Conservation (phyloP, 2,888 invertebrate genomes). For the Drosophila putrida region DNA sequence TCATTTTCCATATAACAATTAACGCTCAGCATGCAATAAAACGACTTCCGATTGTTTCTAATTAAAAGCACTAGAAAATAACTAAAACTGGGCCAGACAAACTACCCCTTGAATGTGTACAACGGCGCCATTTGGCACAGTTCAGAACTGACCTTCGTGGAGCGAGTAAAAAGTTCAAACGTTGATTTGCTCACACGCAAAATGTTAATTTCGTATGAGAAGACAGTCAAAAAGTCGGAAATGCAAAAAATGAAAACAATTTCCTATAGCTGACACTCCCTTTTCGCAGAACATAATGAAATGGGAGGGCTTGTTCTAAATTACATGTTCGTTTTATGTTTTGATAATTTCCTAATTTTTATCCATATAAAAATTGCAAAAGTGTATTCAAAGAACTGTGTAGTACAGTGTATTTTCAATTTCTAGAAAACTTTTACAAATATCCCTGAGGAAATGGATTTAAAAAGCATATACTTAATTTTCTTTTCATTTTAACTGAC, state of each 20-base stretch:
- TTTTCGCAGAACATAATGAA: neutral
- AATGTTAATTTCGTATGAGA: slow-evolving; percentile 43
- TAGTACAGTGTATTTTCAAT: too few relatives aligned
- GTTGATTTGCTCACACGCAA: slow-evolving; percentile 38
- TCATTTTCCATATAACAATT: slow-evolving; percentile 17
- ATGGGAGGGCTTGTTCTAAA: neutral
- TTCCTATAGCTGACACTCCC: slow-evolving; percentile 19
- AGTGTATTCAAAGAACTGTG: neutral
- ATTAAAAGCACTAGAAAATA: slow-evolving; percentile 49
- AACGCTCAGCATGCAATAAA: slow-evolving; percentile 56
- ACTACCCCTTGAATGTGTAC: slow-evolving; percentile 2
- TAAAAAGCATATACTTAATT: too few relatives aligned
- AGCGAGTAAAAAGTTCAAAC: slow-evolving; percentile 4
- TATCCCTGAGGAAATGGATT: too few relatives aligned
- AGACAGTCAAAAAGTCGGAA: slow-evolving; percentile 6
- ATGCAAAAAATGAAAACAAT: neutral
- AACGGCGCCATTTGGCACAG: slow-evolving; percentile 8
- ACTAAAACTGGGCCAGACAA: slow-evolving; percentile 28
- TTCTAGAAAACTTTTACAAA: too few relatives aligned
- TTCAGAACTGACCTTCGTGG: slow-evolving; percentile 36
- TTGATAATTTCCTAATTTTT: neutral
- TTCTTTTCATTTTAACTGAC: too few relatives aligned
- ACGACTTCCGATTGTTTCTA: slow-evolving; percentile 65
- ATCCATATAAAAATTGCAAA: neutral
- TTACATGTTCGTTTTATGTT: neutral